These are phyloP conservation scores for Charina bottae DNA, from an alignment of 2,113 vertebrate genomes.

Conservation along the genomic window DNA sequence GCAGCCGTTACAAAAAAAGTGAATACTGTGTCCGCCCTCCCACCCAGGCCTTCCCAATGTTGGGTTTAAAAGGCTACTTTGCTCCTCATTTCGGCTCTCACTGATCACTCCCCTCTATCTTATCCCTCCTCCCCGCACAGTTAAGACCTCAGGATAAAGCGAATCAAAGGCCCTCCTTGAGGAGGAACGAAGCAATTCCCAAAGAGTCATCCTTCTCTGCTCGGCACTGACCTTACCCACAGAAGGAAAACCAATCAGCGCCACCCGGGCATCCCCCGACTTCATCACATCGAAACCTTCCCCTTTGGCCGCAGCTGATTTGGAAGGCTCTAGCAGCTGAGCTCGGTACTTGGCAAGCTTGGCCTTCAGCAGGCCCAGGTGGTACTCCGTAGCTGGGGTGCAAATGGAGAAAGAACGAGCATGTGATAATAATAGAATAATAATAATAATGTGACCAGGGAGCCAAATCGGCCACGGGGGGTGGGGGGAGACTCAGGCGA, in stretches of 20 bases:
- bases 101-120: no score
- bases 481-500: background rate
- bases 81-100: background rate
- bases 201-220: background rate
- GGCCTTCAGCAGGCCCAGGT: slow-evolving; percentile 95
- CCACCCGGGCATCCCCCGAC: slow-evolving; percentile 95
- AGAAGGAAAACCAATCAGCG: slow-evolving; percentile 97
- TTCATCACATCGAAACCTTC: slow-evolving; percentile 99
- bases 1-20: no score
- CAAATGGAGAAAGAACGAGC: background rate
- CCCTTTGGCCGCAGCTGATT: slow-evolving; percentile 89
- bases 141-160: no score
- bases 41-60: no score
- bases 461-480: background rate
- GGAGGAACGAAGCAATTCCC: no score
- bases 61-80: background rate
- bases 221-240: slow-evolving; percentile 93
- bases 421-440: no score
- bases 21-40: no score
- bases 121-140: background rate
- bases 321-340: slow-evolving; percentile 93
- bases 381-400: slow-evolving; percentile 91
- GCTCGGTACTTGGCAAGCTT: slow-evolving; percentile 97
- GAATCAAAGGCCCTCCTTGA: background rate
- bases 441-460: no score